A percentile compares a stretch with the other conserved stretches of the same genome.
Conservation (phyloP, 2,888 invertebrate genomes). For the Trypoxylon attenuatum region DNA sequence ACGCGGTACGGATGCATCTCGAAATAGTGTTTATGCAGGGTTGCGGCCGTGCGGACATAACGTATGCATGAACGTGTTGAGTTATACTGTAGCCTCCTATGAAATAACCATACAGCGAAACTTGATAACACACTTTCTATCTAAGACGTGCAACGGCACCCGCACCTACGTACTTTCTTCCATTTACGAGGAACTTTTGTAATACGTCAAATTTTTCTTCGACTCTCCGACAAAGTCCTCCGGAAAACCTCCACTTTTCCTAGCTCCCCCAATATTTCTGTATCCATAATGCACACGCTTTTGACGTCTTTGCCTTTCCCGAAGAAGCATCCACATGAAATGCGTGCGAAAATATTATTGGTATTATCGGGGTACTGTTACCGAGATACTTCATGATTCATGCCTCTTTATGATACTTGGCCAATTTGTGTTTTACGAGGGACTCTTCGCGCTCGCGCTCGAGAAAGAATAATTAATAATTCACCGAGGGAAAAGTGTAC, state of each 20-base stretch:
- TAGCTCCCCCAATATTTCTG: too few relatives aligned
- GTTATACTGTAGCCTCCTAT: slow-evolving; percentile 47
- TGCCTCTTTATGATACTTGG: too few relatives aligned
- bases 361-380: too few relatives aligned
- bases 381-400: not conserved
- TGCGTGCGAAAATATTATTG: too few relatives aligned
- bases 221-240: too few relatives aligned
- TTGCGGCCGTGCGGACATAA: slow-evolving; percentile 26
- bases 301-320: too few relatives aligned
- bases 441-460: too few relatives aligned
- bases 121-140: slow-evolving; percentile 55
- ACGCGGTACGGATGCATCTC: slow-evolving; percentile 9
- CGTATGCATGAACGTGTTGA: slow-evolving; percentile 50
- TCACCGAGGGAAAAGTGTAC: not conserved
- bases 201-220: too few relatives aligned
- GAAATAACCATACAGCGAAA: slow-evolving; percentile 55
- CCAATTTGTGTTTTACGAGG: not conserved
- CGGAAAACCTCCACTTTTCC: too few relatives aligned
- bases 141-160: slow-evolving; percentile 10
- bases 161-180: slow-evolving; percentile 20
- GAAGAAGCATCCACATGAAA: too few relatives aligned
- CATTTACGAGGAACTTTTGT: slow-evolving; percentile 42
- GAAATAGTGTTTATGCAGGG: slow-evolving; percentile 29
- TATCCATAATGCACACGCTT: too few relatives aligned
- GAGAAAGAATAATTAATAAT: not conserved